These are phyloP conservation scores for Dasysyrphus tricinctus DNA, from an alignment of 2,888 invertebrate species.

Conservation along the genomic window DNA sequence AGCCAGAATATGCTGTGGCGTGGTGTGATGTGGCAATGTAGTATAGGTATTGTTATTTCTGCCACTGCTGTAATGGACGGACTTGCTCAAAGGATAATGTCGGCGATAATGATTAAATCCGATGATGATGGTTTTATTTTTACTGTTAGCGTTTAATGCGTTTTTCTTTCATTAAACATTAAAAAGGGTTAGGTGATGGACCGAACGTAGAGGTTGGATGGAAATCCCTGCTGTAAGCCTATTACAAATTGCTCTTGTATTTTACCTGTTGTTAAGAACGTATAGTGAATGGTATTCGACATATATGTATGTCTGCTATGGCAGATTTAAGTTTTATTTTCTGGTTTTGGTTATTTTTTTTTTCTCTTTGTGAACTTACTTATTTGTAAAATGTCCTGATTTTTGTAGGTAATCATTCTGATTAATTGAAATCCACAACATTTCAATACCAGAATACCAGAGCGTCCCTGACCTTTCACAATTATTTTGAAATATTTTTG, in stretches of 20 bases:
- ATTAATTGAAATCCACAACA: background rate
- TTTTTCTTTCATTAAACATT: slow-evolving; percentile 61
- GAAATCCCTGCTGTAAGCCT: slow-evolving; percentile 57
- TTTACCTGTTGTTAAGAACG: slow-evolving; percentile 11
- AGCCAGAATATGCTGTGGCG: slow-evolving; percentile 4
- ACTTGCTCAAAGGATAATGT: slow-evolving; percentile 67
- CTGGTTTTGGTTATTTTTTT: background rate
- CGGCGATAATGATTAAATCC: slow-evolving; percentile 65
- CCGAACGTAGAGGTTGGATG: slow-evolving; percentile 2
- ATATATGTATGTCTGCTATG: too few relatives aligned
- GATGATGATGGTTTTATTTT: slow-evolving; percentile 43
- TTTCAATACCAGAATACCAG: too few relatives aligned
- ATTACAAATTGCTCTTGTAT: slow-evolving; percentile 50
- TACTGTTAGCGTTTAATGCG: slow-evolving; percentile 56
- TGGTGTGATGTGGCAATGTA: background rate
- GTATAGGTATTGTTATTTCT: slow-evolving; percentile 20
- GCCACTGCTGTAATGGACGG: background rate
- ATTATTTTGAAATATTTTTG: too few relatives aligned
- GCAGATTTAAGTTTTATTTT: background rate
- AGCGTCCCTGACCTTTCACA: too few relatives aligned
- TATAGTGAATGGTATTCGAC: background rate
- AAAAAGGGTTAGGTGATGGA: slow-evolving; percentile 10
- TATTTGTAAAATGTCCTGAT: background rate
- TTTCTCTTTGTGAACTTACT: background rate
- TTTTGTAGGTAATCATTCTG: background rate